Conservation (phyloP, 30 jellyfish, hydroid and myxozoan species). For the Turritopsis dohrnii region DNA sequence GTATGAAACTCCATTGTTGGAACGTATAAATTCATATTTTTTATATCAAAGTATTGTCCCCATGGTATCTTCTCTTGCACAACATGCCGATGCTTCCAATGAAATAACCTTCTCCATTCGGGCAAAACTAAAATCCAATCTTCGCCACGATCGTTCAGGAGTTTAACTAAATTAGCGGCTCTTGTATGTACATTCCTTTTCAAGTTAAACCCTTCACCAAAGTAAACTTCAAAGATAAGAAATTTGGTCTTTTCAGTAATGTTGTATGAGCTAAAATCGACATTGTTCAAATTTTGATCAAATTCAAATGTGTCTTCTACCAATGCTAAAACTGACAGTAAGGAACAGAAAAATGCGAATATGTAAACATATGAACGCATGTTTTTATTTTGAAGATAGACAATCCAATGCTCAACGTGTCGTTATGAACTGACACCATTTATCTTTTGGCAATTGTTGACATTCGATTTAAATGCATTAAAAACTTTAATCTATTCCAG, state of each 20-base stretch:
- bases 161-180: conserved; percentile 80
- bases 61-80: conserved; percentile 71
- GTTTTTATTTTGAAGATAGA: no score
- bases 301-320: neutral
- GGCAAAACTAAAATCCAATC: conserved; percentile 78
- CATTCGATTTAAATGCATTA: neutral
- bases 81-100: conserved; percentile 55
- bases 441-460: neutral
- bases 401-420: neutral
- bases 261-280: neutral
- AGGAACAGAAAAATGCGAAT: neutral
- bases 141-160: conserved; percentile 45
- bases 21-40: conserved; percentile 54
- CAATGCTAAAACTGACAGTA: neutral
- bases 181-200: conserved; percentile 77
- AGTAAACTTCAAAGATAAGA: conserved; percentile 69
- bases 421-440: neutral
- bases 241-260: conserved; percentile 46
- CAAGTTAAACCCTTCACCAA: conserved; percentile 90
- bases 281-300: neutral
- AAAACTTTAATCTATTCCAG: neutral
- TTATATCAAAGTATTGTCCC: conserved; percentile 63
- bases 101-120: conserved; percentile 85
- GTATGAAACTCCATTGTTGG: conserved; percentile 73
- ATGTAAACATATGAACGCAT: neutral